These are phyloP conservation scores for Scelioninae gen. 2 DNA, from an alignment of 2,888 invertebrate genomes.

Conservation along the genomic window DNA sequence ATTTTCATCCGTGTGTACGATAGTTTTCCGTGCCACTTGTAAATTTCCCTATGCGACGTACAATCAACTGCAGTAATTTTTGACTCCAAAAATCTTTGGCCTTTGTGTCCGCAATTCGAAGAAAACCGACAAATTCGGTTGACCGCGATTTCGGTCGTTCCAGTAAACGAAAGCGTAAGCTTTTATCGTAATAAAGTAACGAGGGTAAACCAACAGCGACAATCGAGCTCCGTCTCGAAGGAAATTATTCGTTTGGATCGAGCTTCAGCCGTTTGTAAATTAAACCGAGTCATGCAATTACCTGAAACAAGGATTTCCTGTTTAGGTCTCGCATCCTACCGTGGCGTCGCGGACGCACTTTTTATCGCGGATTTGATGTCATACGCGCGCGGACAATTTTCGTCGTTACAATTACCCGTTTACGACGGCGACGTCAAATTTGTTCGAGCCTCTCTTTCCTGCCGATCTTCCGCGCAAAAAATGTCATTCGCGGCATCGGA, in stretches of 20 bases:
- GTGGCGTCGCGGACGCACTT: slow-evolving; percentile 50
- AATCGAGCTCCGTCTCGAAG: slow-evolving; percentile 63
- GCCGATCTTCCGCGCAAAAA: too few species aligned
- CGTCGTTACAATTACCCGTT: slow-evolving; percentile 46
- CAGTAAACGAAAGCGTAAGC: slow-evolving; percentile 46
- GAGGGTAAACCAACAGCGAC: slow-evolving; percentile 57
- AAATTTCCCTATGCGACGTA: too few species aligned
- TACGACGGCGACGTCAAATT: slow-evolving; percentile 11
- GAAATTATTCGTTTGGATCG: slow-evolving; percentile 68
- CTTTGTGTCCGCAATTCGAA: too few species aligned
- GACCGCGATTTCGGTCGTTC: not conserved
- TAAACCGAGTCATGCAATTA: slow-evolving; percentile 73
- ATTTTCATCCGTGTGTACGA: too few species aligned
- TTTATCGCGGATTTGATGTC: slow-evolving; percentile 55
- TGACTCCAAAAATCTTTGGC: too few species aligned
- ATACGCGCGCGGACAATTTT: slow-evolving; percentile 38
- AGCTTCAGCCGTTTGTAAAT: slow-evolving; percentile 67
- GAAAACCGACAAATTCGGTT: not conserved
- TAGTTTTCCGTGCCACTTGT: too few species aligned
- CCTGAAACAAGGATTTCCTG: slow-evolving; percentile 75
- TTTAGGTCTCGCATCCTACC: slow-evolving; percentile 67
- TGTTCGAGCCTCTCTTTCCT: not conserved
- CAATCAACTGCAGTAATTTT: too few species aligned
- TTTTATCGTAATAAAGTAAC: slow-evolving; percentile 56
- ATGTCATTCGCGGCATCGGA: too few species aligned